These are phyloP conservation scores for Rhyacophila evoluta DNA, from an alignment of 2,888 invertebrate species.

Conservation along the genomic window DNA sequence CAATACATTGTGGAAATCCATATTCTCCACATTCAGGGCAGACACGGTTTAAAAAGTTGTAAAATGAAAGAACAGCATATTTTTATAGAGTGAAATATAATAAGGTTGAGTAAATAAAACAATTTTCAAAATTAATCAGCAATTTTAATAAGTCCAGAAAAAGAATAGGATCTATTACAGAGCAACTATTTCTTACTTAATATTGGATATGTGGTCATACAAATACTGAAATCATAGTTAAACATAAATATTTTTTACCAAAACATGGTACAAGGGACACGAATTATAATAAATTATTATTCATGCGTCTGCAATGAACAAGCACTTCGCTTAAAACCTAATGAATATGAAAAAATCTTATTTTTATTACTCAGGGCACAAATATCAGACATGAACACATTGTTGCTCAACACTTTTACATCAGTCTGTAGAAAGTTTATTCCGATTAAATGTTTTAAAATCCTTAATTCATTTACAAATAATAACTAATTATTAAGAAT, in stretches of 20 bases:
- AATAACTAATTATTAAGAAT: constrained; percentile 25
- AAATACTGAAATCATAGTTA: constrained; percentile 49
- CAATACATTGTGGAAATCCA: too few relatives aligned
- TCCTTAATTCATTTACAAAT: neutral
- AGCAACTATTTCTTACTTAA: constrained; percentile 19
- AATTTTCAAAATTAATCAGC: neutral
- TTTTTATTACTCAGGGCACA: neutral
- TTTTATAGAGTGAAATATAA: too few relatives aligned
- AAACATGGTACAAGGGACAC: neutral
- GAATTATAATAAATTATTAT: constrained; percentile 7
- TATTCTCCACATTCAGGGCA: too few relatives aligned
- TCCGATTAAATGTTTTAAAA: constrained; percentile 6
- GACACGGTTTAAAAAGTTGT: too few relatives aligned
- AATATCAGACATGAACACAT: constrained; percentile 22
- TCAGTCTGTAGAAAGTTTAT: constrained; percentile 29
- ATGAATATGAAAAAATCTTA: constrained; percentile 29
- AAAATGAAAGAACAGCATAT: too few relatives aligned
- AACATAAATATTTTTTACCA: constrained; percentile 33
- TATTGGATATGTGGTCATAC: constrained; percentile 33
- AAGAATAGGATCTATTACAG: constrained; percentile 9
- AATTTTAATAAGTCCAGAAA: constrained; percentile 21
- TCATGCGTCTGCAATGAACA: neutral
- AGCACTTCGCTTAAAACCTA: neutral
- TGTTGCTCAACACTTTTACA: constrained; percentile 25
- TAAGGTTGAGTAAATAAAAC: neutral